These are phyloP conservation scores for Heliconius ismenius DNA, from an alignment of 2,888 invertebrate genomes.

Conservation along the genomic window DNA sequence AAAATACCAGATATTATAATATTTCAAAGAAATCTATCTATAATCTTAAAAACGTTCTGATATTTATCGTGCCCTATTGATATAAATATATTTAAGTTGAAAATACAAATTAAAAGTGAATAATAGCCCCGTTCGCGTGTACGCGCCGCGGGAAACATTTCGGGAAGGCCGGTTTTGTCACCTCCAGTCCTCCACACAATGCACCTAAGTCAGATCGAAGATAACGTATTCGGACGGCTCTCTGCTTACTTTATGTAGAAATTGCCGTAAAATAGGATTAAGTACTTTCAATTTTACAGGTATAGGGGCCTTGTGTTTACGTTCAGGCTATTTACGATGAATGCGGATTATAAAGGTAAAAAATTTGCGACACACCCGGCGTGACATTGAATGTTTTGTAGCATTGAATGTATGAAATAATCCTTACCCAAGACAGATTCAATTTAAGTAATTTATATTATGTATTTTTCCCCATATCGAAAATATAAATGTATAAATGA, in stretches of 20 bases:
- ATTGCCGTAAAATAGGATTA: slow-evolving; percentile 57
- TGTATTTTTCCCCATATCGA: background rate
- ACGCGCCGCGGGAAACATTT: slow-evolving; percentile 49
- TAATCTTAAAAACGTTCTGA: background rate
- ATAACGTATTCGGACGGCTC: slow-evolving; percentile 40
- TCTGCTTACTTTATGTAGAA: slow-evolving; percentile 53
- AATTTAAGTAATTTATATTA: too few relatives aligned
- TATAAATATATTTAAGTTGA: slow-evolving; percentile 35
- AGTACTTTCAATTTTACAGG: slow-evolving; percentile 25
- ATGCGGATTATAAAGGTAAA: slow-evolving; percentile 16
- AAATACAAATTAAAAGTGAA: slow-evolving; percentile 45
- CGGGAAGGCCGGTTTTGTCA: slow-evolving; percentile 50
- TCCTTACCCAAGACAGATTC: background rate
- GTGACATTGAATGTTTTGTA: background rate
- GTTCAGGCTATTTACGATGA: slow-evolving; percentile 17
- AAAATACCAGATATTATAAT: background rate
- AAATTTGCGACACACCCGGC: slow-evolving; percentile 2
- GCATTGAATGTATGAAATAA: background rate
- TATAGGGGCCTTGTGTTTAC: slow-evolving; percentile 20
- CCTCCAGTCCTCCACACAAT: slow-evolving; percentile 42
- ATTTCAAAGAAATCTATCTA: background rate
- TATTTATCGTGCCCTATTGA: slow-evolving; percentile 10
- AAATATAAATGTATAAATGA: background rate
- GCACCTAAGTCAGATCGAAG: slow-evolving; percentile 46
- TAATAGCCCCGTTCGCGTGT: slow-evolving; percentile 39